Evolutionary conservation across 2,888 invertebrate species (phyloP).

Genomic region (Agrochola lychnidis): DNA sequence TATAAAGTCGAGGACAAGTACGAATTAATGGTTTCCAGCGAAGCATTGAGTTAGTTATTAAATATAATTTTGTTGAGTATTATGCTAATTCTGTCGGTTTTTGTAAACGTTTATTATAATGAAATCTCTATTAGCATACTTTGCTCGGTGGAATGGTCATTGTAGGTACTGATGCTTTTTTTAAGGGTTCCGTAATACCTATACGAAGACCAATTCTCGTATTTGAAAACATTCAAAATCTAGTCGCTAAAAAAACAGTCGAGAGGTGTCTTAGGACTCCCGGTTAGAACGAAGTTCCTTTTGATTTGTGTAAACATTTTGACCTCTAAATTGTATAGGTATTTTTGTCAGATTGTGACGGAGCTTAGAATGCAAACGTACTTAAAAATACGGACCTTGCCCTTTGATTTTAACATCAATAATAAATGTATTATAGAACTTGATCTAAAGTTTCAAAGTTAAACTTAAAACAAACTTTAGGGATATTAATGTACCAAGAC

Average conservation of each 20-base stretch:
- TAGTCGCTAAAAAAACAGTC: not conserved
- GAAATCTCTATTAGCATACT: conserved; percentile 55
- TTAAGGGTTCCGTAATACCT: conserved; percentile 8
- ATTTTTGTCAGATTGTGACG: not conserved
- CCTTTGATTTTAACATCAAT: not conserved
- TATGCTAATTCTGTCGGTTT: conserved; percentile 58
- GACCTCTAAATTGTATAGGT: not conserved
- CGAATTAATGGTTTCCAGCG: conserved; percentile 36
- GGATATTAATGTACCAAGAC: conserved; percentile 3
- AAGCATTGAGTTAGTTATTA: conserved; percentile 51
- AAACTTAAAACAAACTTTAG: not conserved
- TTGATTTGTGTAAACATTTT: not conserved
- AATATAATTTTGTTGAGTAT: conserved; percentile 60
- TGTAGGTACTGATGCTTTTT: conserved; percentile 11
- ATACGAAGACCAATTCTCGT: not conserved
- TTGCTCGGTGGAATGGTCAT: conserved; percentile 30
- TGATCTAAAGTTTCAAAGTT: conserved; percentile 12
- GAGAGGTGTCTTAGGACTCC: not conserved
- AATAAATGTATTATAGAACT: conserved; percentile 9
- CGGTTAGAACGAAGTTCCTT: no score
- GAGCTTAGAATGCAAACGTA: not conserved
- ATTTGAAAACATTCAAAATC: no score
- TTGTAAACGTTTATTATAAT: conserved; percentile 53
- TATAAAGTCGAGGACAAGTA: conserved; percentile 55
- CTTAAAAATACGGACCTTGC: not conserved